Base-by-base conservation (phyloP, 1,140 invertebrate genomes). In the Ctenoplectra terminalis region DNA sequence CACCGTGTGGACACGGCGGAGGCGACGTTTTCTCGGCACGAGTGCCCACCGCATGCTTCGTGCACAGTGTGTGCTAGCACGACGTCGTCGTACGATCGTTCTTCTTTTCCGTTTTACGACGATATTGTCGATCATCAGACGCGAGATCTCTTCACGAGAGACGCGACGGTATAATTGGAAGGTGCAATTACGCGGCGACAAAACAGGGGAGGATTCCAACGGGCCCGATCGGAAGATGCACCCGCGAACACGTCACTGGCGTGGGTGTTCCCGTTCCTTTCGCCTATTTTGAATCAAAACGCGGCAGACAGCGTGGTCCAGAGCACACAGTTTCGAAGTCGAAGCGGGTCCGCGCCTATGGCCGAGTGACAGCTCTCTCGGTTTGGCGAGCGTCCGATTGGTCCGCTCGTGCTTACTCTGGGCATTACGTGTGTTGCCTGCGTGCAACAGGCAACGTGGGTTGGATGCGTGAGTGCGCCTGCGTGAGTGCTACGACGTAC, bases 11-110 rank as follows among this genome's bases (percentile, higher is more conserved):
- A 88, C 78, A 83, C 67, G 52, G 81, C 78, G 87, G 84, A 88
- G 87, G 87, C 84, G 87, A 88, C 81, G 84, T 87, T 87, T 88
- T 90, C 85, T 90, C 89, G 86, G 82, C 88, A 84, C 86, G 85
- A 85, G 86, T 88, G 84, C 81, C 87, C 88, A 84, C 75, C 71
- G 67, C 72, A 83, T 84, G 86, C 76, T 77, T 80, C 61, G 66
- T 66, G 73, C 75, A 78, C 77, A 87, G 77, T 87, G 54, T 56
- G 52, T 66, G 76, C 80, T 70, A 84, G 69, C 58, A 84, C 61
- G 58, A 84, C 77, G 54, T 77, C 31, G 46, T 80, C 50, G 72
- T 60, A 81, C 54, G 56, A 71, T 63, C 85, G 54, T 60, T 43
- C 60, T 73, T 67, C 61, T 81, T 74, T 63, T 69, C 71, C 75